Percentiles rank a stretch among this genome's conserved stretches.
phyloP scores from a whole-genome alignment of 2,888 invertebrate species.

The Pollenia labialis region DNA sequence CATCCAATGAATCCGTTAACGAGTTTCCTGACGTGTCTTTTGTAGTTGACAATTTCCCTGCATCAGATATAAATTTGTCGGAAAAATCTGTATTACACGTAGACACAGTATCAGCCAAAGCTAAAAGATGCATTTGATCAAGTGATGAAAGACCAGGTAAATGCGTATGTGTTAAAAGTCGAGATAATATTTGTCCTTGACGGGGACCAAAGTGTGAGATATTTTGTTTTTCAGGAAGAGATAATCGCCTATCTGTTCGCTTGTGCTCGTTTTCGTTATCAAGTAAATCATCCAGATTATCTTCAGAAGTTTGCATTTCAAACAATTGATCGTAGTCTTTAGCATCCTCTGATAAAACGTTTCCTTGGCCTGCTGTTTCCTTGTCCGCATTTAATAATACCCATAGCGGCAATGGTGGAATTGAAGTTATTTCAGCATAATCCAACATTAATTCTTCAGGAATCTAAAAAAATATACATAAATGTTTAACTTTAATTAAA shows the following conservation, averaged over 20 bases:
- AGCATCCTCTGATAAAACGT: slow-evolving; percentile 76
- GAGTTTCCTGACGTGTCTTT: slow-evolving; percentile 87
- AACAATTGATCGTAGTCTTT: slow-evolving; percentile 96
- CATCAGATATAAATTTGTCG: slow-evolving; percentile 90
- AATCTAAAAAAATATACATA: slow-evolving; percentile 84
- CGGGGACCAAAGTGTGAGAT: slow-evolving; percentile 94
- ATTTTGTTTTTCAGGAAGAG: slow-evolving; percentile 89
- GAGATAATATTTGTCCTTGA: slow-evolving; percentile 93
- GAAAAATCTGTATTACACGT: slow-evolving; percentile 95
- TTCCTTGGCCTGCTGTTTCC: slow-evolving; percentile 86
- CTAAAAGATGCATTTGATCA: slow-evolving; percentile 99
- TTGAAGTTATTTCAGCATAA: slow-evolving; percentile 98
- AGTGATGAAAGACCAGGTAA: slow-evolving; percentile 97
- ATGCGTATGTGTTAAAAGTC: slow-evolving; percentile 96
- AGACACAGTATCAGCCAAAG: slow-evolving; percentile 98
- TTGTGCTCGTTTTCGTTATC: slow-evolving; percentile 89
- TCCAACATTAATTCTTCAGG: slow-evolving; percentile 95
- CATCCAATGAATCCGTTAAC: slow-evolving; percentile 93
- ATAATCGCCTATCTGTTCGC: slow-evolving; percentile 87
- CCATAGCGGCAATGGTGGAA: slow-evolving; percentile 98
- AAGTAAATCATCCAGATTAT: slow-evolving; percentile 91
- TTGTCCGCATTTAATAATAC: slow-evolving; percentile 97
- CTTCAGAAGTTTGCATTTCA: slow-evolving; percentile 92
- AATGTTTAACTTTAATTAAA: no score
- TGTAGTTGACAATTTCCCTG: slow-evolving; percentile 88